Evolutionary conservation across 2,113 vertebrate genomes (phyloP).

Genomic region (Myotis davidii): DNA sequence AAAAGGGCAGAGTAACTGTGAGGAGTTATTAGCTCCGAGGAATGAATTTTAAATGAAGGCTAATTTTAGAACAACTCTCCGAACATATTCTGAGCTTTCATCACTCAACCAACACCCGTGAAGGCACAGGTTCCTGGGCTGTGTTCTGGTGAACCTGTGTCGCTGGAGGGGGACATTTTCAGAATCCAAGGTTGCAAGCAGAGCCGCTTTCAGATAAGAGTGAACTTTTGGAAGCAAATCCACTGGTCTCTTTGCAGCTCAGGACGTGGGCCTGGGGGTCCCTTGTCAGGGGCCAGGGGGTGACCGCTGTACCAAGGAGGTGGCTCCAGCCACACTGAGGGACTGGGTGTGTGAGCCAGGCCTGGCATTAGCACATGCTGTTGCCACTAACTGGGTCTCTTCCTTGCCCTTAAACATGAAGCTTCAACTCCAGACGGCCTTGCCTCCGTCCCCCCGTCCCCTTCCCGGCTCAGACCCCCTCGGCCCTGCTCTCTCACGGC

Average conservation of each 20-base stretch:
- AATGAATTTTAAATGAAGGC: constrained; percentile 5
- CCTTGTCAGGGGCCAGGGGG: neutral
- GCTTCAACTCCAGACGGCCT: neutral
- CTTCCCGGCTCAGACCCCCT: neutral
- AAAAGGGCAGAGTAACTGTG: neutral
- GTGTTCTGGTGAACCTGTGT: neutral
- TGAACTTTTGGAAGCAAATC: neutral
- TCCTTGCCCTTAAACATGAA: neutral
- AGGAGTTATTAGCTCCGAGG: neutral
- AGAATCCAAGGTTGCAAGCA: neutral
- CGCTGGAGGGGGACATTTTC: neutral
- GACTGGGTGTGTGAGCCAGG: neutral
- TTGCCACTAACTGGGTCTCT: neutral
- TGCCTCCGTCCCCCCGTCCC: too few species aligned
- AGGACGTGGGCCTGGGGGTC: neutral
- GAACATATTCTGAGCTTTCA: neutral
- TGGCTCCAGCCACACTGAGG: too few species aligned
- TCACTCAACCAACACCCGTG: neutral
- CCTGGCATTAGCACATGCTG: neutral
- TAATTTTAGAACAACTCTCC: constrained; percentile 34
- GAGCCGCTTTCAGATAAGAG: neutral
- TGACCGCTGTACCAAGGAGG: neutral
- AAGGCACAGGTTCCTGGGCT: neutral
- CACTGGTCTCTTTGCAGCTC: neutral
- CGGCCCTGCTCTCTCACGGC: neutral